Evolutionary conservation across 92 coral and sea anemone genomes (phyloP).

Genomic region (Parazoanthus darwini): DNA sequence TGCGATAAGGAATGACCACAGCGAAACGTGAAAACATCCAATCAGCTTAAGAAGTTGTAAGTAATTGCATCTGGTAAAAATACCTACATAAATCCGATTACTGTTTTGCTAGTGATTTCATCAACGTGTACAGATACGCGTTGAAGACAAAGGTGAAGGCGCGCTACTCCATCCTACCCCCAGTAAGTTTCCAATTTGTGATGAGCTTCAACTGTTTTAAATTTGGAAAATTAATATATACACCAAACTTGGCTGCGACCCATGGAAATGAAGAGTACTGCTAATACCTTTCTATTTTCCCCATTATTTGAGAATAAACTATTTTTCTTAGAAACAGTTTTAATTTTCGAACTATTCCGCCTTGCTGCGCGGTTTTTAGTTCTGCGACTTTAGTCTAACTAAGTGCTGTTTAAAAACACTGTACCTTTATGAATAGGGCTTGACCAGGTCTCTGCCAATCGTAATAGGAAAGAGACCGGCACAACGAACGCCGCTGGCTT

Average conservation of each 20-base stretch:
- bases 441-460: neutral
- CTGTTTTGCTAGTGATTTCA: too few species aligned
- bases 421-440: constrained; percentile 13
- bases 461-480: constrained; percentile 18
- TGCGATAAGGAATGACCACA: neutral
- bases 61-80: neutral
- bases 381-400: too few species aligned
- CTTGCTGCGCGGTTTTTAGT: neutral
- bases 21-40: neutral
- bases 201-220: too few species aligned
- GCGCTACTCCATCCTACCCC: neutral
- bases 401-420: neutral
- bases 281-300: too few species aligned
- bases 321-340: neutral
- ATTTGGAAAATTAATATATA: too few species aligned
- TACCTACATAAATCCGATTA: neutral
- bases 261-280: neutral
- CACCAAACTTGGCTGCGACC: neutral
- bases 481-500: neutral
- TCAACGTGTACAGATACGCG: too few species aligned
- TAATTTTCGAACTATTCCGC: neutral
- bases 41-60: neutral
- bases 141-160: neutral
- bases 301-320: neutral
- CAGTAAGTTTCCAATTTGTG: neutral